Evolutionary conservation across 2,888 invertebrate species (phyloP), one percentile per base, ranked within the genome.

Genomic region (Caradrina clavipalpis): DNA sequence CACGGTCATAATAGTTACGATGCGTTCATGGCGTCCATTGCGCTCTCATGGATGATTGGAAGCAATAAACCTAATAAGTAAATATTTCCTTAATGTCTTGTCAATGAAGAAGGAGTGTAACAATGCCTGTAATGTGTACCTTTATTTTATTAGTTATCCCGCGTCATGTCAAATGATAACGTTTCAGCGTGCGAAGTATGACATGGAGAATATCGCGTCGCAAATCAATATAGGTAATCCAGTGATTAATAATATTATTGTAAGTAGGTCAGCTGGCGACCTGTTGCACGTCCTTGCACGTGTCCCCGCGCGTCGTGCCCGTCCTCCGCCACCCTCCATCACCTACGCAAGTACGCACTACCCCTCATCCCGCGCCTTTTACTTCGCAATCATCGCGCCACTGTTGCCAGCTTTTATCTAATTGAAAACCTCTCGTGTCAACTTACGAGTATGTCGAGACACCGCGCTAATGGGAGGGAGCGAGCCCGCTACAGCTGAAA

Each of bases 191-290:
- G 19, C 39, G 13, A 55, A 19, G 39, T 68, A 21, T 19, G 21
- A 22, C 50, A 49, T 17, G 31, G 31, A 13, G 8, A 42, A 54
- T 50, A 54, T 57, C 51, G 35, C 45, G 47, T 69, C 31, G 26
- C 55, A 78, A 84, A 82, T 85, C 81, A 78, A 77, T 81, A 78
- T 17, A 17, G 45, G 45, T 45, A 45, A 45, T 64, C 57, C 68
- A 55, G 63, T 83, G 76, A 89, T 83, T 84, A 86, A 82, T 86
- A 77, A 76, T 76, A 64, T 83, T 78, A 84, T 83, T 76, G 80
- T 84, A 92, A 90, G 82, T 93, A 91, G 93, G 91, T 93, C 92
- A 92, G 86, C 82, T 73, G 72, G 81, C 87, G 89, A 92, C 92
- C 90, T 93, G 93, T 93, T 93, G 93, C 91, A 88, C 83, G 88